A percentile compares a stretch with the other conserved stretches of the same genome.
Evolutionary conservation across 2,113 vertebrate genomes (phyloP).

Genomic region (Lynx canadensis): DNA sequence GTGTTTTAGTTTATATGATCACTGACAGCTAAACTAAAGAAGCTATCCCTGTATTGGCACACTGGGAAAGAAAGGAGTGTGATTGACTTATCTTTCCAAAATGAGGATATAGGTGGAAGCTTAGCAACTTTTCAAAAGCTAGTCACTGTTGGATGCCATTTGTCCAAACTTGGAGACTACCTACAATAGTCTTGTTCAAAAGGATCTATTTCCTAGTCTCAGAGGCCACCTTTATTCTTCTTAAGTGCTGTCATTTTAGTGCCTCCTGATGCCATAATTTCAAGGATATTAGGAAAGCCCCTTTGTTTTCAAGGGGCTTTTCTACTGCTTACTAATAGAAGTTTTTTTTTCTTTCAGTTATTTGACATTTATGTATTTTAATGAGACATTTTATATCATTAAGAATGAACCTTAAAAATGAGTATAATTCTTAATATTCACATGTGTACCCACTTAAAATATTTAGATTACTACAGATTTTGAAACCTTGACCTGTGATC

Average conservation of each 20-base stretch:
- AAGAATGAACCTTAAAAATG: neutral
- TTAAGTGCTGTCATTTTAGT: neutral
- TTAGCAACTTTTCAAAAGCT: neutral
- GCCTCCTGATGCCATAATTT: neutral
- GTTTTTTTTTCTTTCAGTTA: neutral
- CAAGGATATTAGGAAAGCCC: neutral
- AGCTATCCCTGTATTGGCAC: neutral
- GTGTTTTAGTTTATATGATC: neutral
- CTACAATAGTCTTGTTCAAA: neutral
- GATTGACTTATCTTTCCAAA: neutral
- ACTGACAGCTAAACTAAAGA: neutral
- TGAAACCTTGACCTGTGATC: neutral
- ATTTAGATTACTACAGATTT: neutral
- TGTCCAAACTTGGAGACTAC: neutral
- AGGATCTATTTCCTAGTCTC: neutral
- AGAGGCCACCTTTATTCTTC: neutral
- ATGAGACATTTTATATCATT: neutral
- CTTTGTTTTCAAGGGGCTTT: neutral
- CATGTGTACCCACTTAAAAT: neutral
- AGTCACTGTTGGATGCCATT: neutral
- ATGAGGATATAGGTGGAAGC: neutral
- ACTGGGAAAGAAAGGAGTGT: neutral
- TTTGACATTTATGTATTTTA: neutral
- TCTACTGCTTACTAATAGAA: neutral
- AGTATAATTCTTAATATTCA: conserved; percentile 18